Evolutionary conservation across 1,140 invertebrate genomes (phyloP), one percentile per base, ranked within the genome.

Genomic region (Drosophila sulfurigaster): DNA sequence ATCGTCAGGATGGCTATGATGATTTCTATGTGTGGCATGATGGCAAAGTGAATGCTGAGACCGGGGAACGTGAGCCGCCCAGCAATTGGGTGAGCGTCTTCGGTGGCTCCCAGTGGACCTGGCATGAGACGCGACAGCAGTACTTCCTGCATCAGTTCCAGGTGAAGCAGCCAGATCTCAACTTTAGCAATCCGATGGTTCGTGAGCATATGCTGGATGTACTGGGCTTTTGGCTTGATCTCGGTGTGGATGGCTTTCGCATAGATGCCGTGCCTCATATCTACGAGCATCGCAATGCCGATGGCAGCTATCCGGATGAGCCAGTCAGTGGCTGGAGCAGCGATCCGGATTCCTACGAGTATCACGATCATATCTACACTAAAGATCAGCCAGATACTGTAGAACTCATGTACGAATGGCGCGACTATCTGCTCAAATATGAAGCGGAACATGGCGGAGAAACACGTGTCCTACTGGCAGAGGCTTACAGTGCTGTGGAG

Each of bases 231-330:
- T 97, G 97, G 96, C 78, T 97, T 11, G 93, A 95, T 16, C 94
- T 94, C 80, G 96, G 96, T 1, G 95, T 97, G 0, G 95, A 96
- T 91, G 96, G 96, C 8, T 97, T 97, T 80, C 93, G 95, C 54
- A 94, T 97, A 15, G 94, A 95, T 76, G 95, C 95, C 10, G 93
- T 96, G 1, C 93, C 94, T 1, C 93, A 94, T 87, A 89, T 96
- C 7, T 94, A 95, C 79, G 96, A 96, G 92, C 93, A 94, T n/a
- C 88, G 93, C 35, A 91, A 93, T 3, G 92, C 93, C 91, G 87
- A 94, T 64, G 94, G 94, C 71, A 76, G 74, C 28, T 94, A 94
- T 62, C 93, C 91, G 0, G 93, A 95, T 78, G 94, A 94, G 68
- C 92, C 92, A 0, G 1, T 79, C 35, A 93, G 87, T 54, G 79